Percentiles rank a stretch among this genome's conserved stretches.
Conservation (phyloP, 1,140 invertebrate genomes). For the Venturia canescens region DNA sequence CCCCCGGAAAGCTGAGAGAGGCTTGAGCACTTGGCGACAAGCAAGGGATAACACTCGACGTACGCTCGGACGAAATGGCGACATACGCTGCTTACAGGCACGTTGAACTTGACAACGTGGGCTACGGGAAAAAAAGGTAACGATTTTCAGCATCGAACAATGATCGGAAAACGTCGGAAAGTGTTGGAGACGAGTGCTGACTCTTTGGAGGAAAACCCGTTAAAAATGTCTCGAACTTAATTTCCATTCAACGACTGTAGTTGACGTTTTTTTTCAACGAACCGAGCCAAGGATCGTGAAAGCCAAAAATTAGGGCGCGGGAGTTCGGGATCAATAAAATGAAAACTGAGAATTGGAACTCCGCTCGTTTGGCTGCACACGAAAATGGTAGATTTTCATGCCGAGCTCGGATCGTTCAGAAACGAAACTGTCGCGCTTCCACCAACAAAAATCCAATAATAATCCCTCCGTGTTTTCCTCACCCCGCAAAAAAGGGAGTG, state of each 20-base stretch:
- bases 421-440: neutral
- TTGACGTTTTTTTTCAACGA: too few relatives aligned
- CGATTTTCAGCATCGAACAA: neutral
- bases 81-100: constrained; percentile 84
- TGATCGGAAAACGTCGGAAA: neutral
- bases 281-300: too few relatives aligned
- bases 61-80: constrained; percentile 76
- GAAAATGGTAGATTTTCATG: too few relatives aligned
- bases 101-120: constrained; percentile 84
- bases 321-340: too few relatives aligned
- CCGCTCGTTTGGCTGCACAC: too few relatives aligned
- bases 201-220: too few relatives aligned
- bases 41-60: constrained; percentile 52
- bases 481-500: neutral
- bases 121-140: constrained; percentile 84
- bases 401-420: too few relatives aligned
- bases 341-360: too few relatives aligned
- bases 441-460: neutral
- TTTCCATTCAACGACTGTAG: too few relatives aligned
- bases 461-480: neutral
- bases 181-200: neutral
- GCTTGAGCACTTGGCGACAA: constrained; percentile 40
- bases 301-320: too few relatives aligned
- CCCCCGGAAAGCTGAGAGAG: neutral
- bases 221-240: too few relatives aligned